Conservation (phyloP, 1,140 invertebrate species). For the Chymomyza costata region DNA sequence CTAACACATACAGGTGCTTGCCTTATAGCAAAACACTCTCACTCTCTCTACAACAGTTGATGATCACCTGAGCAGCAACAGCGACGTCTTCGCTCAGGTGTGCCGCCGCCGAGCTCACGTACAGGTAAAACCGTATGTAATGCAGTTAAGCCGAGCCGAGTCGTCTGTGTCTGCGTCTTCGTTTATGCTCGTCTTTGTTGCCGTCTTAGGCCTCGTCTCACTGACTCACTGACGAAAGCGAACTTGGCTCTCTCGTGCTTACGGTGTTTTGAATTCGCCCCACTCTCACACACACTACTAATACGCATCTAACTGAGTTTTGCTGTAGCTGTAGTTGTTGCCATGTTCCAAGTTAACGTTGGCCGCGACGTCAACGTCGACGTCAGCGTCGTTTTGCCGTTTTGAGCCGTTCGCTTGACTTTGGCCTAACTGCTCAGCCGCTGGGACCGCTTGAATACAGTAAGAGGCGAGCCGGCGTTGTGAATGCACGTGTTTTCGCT, state of each 20-base stretch:
- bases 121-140: slow-evolving; percentile 18
- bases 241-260: slow-evolving; percentile 45
- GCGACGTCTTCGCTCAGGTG: slow-evolving; percentile 26
- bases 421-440: slow-evolving; percentile 72
- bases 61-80: slow-evolving; percentile 18
- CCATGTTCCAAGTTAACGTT: too few species aligned
- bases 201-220: neutral
- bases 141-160: slow-evolving; percentile 21
- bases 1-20: slow-evolving; percentile 29
- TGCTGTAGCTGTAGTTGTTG: slow-evolving; percentile 44
- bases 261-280: slow-evolving; percentile 69
- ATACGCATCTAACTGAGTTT: slow-evolving; percentile 66
- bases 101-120: slow-evolving; percentile 7
- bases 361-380: slow-evolving; percentile 11
- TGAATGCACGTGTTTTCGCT: slow-evolving; percentile 74
- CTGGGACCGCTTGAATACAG: slow-evolving; percentile 72
- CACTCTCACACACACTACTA: too few species aligned
- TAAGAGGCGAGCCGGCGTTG: slow-evolving; percentile 74
- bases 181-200: too few species aligned
- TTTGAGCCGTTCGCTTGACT: slow-evolving; percentile 32
- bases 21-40: slow-evolving; percentile 55
- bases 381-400: neutral
- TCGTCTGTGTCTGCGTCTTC: slow-evolving; percentile 8
- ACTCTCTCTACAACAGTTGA: slow-evolving; percentile 55
- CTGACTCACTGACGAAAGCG: slow-evolving; percentile 60